Evolutionary conservation across 2,797 vertebrate genomes (phyloP).

Genomic region (Acipenser oxyrinchus): DNA sequence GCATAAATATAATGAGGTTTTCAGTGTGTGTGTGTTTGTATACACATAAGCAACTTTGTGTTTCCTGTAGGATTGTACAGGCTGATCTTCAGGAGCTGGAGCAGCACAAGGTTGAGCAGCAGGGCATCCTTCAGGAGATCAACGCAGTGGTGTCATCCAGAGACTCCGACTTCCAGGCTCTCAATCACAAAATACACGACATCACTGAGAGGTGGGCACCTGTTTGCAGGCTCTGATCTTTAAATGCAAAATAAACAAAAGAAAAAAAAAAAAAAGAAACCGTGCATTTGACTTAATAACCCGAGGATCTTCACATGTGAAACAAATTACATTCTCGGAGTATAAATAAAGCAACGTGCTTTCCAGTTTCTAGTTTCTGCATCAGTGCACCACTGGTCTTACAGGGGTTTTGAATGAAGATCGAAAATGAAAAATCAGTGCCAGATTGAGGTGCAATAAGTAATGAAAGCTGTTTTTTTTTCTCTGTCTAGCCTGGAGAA

Average conservation of each 20-base stretch:
- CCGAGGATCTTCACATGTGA: too few relatives aligned
- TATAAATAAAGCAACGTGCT: too few relatives aligned
- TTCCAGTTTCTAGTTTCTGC: too few relatives aligned
- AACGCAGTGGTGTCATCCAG: constrained; percentile 49
- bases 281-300: too few relatives aligned
- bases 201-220: constrained; percentile 51
- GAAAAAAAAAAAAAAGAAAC: too few relatives aligned
- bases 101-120: constrained; percentile 51
- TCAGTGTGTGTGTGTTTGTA: too few relatives aligned
- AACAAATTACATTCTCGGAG: too few relatives aligned
- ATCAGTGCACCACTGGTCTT: too few relatives aligned
- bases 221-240: background rate
- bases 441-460: background rate
- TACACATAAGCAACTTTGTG: background rate
- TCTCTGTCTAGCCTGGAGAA: constrained; percentile 51
- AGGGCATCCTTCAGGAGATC: constrained; percentile 56
- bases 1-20: too few relatives aligned
- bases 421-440: background rate
- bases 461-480: background rate
- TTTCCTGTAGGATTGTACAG: constrained; percentile 54
- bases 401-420: too few relatives aligned
- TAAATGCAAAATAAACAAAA: too few relatives aligned
- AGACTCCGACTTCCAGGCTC: constrained; percentile 57
- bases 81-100: constrained; percentile 50
- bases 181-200: constrained; percentile 54